Conservation (phyloP, 1,140 invertebrate genomes). For the Trissolcus basalis region DNA sequence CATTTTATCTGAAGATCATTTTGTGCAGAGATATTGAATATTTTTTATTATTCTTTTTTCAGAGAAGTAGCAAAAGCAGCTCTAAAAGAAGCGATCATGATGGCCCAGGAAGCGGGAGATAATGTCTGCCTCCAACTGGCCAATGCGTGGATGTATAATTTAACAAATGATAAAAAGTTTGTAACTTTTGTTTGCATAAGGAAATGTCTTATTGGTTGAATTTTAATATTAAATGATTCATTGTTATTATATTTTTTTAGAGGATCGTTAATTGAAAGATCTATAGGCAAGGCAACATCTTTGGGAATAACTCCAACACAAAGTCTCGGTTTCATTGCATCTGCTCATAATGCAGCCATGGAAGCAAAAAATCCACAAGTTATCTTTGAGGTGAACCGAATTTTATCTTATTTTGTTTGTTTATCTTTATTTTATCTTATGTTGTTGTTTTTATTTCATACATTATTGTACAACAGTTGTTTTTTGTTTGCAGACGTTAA, state of each 20-base stretch:
- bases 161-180: slow-evolving; percentile 77
- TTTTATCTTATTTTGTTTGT: too few relatives aligned
- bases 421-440: too few relatives aligned
- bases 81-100: slow-evolving; percentile 88
- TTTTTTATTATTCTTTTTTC: slow-evolving; percentile 52
- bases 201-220: too few relatives aligned
- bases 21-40: background rate
- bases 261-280: slow-evolving; percentile 71
- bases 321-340: slow-evolving; percentile 72
- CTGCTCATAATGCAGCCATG: slow-evolving; percentile 71
- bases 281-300: slow-evolving; percentile 71
- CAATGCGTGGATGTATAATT: slow-evolving; percentile 86
- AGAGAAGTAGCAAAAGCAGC: slow-evolving; percentile 87
- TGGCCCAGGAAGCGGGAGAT: slow-evolving; percentile 92
- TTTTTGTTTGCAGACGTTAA: slow-evolving; percentile 79
- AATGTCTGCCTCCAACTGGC: slow-evolving; percentile 90
- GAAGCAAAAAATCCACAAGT: slow-evolving; percentile 69
- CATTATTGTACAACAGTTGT: slow-evolving; percentile 69
- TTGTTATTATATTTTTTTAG: slow-evolving; percentile 48
- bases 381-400: slow-evolving; percentile 69
- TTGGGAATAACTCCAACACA: slow-evolving; percentile 73
- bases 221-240: slow-evolving; percentile 16
- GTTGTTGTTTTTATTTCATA: too few relatives aligned
- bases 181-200: slow-evolving; percentile 50
- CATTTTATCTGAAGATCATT: background rate